Base-by-base conservation (phyloP, 2,113 vertebrate genomes). In the Beaufortia kweichowensis region DNA sequence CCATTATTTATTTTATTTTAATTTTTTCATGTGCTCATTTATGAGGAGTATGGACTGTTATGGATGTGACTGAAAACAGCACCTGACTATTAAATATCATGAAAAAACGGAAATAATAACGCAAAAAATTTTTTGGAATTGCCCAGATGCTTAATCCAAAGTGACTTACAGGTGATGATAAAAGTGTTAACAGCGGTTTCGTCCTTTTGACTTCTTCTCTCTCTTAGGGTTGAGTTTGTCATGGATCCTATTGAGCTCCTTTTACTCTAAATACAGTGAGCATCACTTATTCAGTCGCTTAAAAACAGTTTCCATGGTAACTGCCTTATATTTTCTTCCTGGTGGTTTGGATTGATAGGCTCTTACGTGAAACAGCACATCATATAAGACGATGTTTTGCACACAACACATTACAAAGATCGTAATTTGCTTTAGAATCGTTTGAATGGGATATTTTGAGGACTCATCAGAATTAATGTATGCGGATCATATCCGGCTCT, bases 301-400 rank as follows among this genome's bases (percentile, higher is more conserved):
- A 31, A 53, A 68, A 68, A 53, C 31, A 21, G 46, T 19, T 48
- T 66, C 64, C 24, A 66, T 66, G 41, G 64, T 15, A 66, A 66
- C 64, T 4, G 2, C 28, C 15, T 48, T 8, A 66, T 17, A 46
- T 19, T 66, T 48, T 19, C 23, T 24, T 46, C 23, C 15, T 21
- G 15, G 15, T 19, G 43, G 41, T 24, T 19, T 66, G 46, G 64
- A 66, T 66, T 28, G 41, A n/a, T 11, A 48, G 2, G 41, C 41
- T 46, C 41, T 26, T 21, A 41, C 15, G 24, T 43, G 21, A 65
- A 65, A n/a, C n/a, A n/a, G 41, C 12, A 3, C 31, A 3, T 35
- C 33, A 35, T 9, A 35, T 35, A 1, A 46, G 48, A 50, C 48
- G 2, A 21, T 53, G 17, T 33, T 9, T 29, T 3, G 63, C 63